Conservation (phyloP, 2,888 invertebrate genomes). For the Phortica magna region DNA sequence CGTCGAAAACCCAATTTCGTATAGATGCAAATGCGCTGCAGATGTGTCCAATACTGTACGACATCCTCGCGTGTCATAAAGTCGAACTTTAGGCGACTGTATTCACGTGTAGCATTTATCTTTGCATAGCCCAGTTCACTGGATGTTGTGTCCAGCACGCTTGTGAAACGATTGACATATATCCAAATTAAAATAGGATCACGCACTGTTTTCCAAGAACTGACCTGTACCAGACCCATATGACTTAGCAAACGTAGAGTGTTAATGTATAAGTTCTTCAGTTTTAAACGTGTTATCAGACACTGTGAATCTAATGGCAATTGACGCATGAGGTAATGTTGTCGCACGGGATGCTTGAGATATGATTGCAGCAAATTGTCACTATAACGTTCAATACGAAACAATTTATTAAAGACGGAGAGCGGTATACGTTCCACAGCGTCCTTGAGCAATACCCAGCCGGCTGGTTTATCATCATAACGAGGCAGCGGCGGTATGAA, state of each 20-base stretch:
- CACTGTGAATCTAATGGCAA: slow-evolving; percentile 78
- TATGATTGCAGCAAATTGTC: slow-evolving; percentile 78
- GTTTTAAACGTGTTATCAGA: slow-evolving; percentile 64
- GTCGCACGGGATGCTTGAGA: slow-evolving; percentile 83
- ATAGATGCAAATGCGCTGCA: slow-evolving; percentile 84
- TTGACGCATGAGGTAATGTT: slow-evolving; percentile 82
- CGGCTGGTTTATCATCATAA: slow-evolving; percentile 81
- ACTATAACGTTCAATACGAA: slow-evolving; percentile 79
- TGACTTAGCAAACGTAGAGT: slow-evolving; percentile 81
- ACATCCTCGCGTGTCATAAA: slow-evolving; percentile 81
- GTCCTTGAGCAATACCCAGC: slow-evolving; percentile 86
- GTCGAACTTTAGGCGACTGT: slow-evolving; percentile 80
- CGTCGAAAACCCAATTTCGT: slow-evolving; percentile 80
- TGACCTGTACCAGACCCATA: slow-evolving; percentile 84
- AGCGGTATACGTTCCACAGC: slow-evolving; percentile 84
- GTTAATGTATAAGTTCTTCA: slow-evolving; percentile 69
- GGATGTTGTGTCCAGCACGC: slow-evolving; percentile 83
- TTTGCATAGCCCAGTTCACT: slow-evolving; percentile 82
- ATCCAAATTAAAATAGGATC: slow-evolving; percentile 84
- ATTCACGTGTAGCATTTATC: slow-evolving; percentile 80
- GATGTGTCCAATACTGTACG: slow-evolving; percentile 83
- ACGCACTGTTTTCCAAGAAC: slow-evolving; percentile 80
- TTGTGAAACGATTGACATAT: slow-evolving; percentile 83
- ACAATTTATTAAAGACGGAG: slow-evolving; percentile 83
- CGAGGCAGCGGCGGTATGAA: slow-evolving; percentile 84